phyloP scores from a whole-genome alignment of 1,140 invertebrate species.

The Hormaphis cornu region DNA sequence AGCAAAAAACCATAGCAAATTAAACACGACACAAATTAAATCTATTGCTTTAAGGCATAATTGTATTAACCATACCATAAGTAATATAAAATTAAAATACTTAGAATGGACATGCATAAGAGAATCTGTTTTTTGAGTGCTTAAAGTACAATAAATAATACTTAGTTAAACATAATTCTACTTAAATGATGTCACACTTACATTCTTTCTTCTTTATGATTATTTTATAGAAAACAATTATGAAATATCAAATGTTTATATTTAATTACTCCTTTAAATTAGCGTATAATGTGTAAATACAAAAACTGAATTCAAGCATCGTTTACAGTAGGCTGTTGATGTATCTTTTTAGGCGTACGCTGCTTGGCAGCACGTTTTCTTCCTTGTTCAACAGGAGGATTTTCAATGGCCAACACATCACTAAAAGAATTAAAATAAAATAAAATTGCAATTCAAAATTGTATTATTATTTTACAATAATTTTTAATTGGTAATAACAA shows the following conservation, averaged over 20 bases:
- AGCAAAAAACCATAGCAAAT: too few relatives aligned
- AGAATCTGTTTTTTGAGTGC: too few relatives aligned
- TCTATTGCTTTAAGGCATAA: too few relatives aligned
- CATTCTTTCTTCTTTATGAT: background rate
- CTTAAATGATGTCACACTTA: background rate
- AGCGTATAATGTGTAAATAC: background rate
- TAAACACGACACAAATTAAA: too few relatives aligned
- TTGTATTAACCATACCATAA: too few relatives aligned
- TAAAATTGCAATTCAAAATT: background rate
- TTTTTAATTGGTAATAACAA: too few relatives aligned
- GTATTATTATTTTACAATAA: too few relatives aligned
- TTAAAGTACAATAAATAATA: background rate
- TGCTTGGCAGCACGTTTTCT: conserved; percentile 6
- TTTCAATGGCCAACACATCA: background rate
- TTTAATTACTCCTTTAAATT: too few relatives aligned
- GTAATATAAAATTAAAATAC: too few relatives aligned
- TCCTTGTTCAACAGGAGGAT: background rate
- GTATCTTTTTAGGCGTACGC: background rate
- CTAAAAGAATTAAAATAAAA: background rate
- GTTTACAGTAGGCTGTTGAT: background rate
- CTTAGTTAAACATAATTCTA: background rate
- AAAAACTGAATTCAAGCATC: background rate
- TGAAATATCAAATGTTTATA: too few relatives aligned
- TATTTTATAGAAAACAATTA: background rate
- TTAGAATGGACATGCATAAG: too few relatives aligned